phyloP scores from a whole-genome alignment of 2,113 vertebrate species.

The Dicerorhinus sumatrensis region DNA sequence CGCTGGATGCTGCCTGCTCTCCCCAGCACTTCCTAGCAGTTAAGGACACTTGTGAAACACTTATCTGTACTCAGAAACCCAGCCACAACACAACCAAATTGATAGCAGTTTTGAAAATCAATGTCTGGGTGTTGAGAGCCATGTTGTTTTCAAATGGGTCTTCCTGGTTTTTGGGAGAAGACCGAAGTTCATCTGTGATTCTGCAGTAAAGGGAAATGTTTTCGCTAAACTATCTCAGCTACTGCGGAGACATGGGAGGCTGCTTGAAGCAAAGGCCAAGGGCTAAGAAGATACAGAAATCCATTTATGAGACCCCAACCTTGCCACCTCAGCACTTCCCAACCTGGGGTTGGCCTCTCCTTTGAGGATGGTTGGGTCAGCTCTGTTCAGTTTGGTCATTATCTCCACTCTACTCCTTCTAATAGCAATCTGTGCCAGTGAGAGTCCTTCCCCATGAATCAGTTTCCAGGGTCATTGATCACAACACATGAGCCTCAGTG shows the following conservation, averaged over 20 bases:
- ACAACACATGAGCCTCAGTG: background rate
- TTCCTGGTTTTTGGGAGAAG: background rate
- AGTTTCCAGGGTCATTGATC: background rate
- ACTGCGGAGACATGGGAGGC: background rate
- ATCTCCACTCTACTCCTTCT: background rate
- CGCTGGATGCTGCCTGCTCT: background rate
- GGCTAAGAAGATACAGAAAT: background rate
- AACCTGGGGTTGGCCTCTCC: background rate
- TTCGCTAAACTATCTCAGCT: background rate
- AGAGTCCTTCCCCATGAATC: background rate
- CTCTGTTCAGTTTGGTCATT: background rate
- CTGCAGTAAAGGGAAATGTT: background rate
- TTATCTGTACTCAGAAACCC: background rate
- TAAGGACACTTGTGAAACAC: background rate
- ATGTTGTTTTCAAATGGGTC: background rate
- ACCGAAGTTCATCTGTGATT: background rate
- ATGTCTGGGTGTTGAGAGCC: background rate
- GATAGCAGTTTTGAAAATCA: constrained; percentile 34
- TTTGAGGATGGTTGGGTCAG: background rate
- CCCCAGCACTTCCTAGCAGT: background rate
- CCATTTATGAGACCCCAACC: background rate
- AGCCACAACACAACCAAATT: background rate
- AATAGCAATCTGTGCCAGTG: background rate
- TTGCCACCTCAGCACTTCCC: background rate
- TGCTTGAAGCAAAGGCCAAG: background rate